These are phyloP conservation scores for Drosophila teissieri DNA, from an alignment of 1,140 invertebrate genomes.

Conservation along the genomic window DNA sequence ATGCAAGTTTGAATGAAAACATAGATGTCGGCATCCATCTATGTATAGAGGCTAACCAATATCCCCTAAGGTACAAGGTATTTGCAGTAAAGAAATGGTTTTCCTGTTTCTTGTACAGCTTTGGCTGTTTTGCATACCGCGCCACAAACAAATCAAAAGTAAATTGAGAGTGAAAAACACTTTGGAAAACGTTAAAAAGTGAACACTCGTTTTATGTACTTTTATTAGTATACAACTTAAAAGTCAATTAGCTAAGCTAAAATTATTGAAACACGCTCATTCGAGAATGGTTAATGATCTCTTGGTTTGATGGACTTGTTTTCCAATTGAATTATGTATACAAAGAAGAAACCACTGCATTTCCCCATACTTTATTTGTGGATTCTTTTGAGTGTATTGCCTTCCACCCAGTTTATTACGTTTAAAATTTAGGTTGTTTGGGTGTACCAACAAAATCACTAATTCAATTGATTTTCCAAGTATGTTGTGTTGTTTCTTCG, in stretches of 20 bases:
- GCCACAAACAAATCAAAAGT: slow-evolving; percentile 41
- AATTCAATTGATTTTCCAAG: not conserved
- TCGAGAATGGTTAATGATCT: not conserved
- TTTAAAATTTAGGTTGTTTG: slow-evolving; percentile 2
- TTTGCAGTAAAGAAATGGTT: slow-evolving; percentile 11
- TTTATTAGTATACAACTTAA: not conserved
- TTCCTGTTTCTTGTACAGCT: slow-evolving; percentile 10
- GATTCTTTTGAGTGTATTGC: slow-evolving; percentile 13
- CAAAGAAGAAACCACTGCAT: slow-evolving; percentile 3
- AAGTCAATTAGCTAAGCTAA: no score
- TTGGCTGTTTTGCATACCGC: slow-evolving; percentile 46
- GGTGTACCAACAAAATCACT: not conserved
- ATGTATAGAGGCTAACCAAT: not conserved
- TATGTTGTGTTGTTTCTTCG: no score
- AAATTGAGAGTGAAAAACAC: slow-evolving; percentile 48
- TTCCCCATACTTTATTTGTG: not conserved
- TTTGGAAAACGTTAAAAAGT: slow-evolving; percentile 8
- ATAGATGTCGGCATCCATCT: no score
- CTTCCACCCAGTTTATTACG: slow-evolving; percentile 6
- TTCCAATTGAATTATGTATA: slow-evolving; percentile 5
- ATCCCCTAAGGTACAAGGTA: not conserved
- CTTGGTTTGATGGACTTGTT: not conserved
- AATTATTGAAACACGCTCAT: slow-evolving; percentile 1
- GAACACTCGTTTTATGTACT: slow-evolving; percentile 1
- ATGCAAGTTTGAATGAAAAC: no score